Base-by-base conservation (phyloP, 2,888 invertebrate species). In the Lycaena phlaeas region DNA sequence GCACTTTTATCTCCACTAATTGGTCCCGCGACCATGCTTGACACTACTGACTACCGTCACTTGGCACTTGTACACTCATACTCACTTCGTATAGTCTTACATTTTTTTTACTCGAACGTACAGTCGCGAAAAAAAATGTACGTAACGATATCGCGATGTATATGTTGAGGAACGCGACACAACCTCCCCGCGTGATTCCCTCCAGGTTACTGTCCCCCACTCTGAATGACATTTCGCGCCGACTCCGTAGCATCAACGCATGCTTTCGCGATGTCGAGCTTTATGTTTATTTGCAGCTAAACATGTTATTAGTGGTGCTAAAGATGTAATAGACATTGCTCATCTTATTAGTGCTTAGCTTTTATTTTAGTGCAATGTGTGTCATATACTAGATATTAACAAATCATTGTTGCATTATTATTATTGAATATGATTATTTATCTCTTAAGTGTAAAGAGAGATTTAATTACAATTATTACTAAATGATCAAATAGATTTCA, bases 191-290 rank as follows among this genome's bases (percentile, higher is more conserved):
- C 65, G 41, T 50, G 54, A 55, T 55, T 61, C 61, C 59, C 54
- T 59, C 62, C 64, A 66, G 78, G 73, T 75, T 69, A 84, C 82
- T 84, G 77, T 60, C 71, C 78, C 71, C 77, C 68, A 68, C 68
- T 66, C 64, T 61, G 51, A 41, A 57, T 70, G 69, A 71, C 72
- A 77, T 76, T 78, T 79, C 66, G 82, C 82, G 81, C 81, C 79
- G 79, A 79, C 81, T 81, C 82, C 64, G 77, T 77, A 66, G 54
- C 51, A 59, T n/a, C n/a, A n/a, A n/a, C 52, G 54, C 57, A 50
- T 62, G 40, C 68, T 73, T 73, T 75, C 63, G 73, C 70, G 59
- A 61, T 56, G 55, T 54, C 57, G 53, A 56, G 54, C 56, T 59
- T 54, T 54, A 58, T 56, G 52, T 50, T 50, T 46, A 51, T 52